Evolutionary conservation across 1,140 invertebrate genomes (phyloP).

Genomic region (Drosophila albomicans): DNA sequence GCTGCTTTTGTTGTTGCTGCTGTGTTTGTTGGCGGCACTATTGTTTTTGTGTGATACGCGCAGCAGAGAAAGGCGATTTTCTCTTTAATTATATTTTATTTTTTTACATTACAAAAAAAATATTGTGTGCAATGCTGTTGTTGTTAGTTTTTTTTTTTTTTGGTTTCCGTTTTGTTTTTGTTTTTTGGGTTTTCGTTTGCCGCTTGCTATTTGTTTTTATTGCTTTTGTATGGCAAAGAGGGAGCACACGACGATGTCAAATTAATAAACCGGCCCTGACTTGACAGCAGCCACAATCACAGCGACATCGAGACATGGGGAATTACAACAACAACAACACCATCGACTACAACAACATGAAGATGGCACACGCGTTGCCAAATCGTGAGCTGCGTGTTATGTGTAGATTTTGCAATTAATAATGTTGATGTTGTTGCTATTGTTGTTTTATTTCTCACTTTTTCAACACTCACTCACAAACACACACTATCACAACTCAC

Average conservation of each 20-base stretch:
- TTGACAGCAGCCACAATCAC: constrained; percentile 40
- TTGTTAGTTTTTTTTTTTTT: constrained; percentile 53
- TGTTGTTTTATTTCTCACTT: constrained; percentile 39
- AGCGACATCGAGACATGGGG: constrained; percentile 23
- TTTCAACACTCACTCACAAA: constrained; percentile 45
- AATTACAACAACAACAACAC: constrained; percentile 16
- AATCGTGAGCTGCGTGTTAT: constrained; percentile 42
- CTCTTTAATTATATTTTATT: constrained; percentile 83
- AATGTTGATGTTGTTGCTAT: constrained; percentile 21
- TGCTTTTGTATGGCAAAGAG: constrained; percentile 42
- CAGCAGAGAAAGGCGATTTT: constrained; percentile 80
- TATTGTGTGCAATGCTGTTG: constrained; percentile 63
- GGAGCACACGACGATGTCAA: constrained; percentile 67
- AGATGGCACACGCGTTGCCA: constrained; percentile 30
- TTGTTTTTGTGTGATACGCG: constrained; percentile 81
- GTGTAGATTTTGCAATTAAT: constrained; percentile 60
- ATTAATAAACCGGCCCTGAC: constrained; percentile 79
- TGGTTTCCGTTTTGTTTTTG: constrained; percentile 74
- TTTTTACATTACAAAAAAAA: constrained; percentile 72
- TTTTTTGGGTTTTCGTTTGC: constrained; percentile 52
- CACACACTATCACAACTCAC: constrained; percentile 23
- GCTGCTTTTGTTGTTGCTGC: constrained; percentile 35
- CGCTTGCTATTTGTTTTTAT: constrained; percentile 20
- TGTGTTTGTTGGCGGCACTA: constrained; percentile 66
- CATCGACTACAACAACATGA: not conserved